Percentiles rank a stretch among this genome's conserved stretches.
Evolutionary conservation across 2,797 vertebrate genomes (phyloP).

Genomic region (Sebastolobus alascanus): DNA sequence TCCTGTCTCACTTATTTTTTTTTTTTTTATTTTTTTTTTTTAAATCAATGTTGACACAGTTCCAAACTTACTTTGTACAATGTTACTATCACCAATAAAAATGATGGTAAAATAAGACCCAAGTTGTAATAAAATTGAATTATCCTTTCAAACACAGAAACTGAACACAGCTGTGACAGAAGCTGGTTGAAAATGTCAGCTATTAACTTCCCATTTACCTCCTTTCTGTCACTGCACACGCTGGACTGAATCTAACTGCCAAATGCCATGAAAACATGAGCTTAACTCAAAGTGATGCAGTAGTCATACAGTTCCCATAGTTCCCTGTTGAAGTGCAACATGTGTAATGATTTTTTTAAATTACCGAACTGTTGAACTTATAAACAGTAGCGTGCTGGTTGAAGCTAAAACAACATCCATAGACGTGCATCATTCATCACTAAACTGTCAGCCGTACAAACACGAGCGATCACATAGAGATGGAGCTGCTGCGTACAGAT

Average conservation of each 20-base stretch:
- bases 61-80: background rate
- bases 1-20: no score
- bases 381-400: background rate
- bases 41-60: no score
- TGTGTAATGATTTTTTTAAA: background rate
- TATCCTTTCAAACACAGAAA: background rate
- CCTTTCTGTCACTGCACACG: background rate
- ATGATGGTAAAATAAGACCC: background rate
- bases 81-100: background rate
- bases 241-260: background rate
- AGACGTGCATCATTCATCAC: constrained; percentile 4
- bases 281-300: background rate
- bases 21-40: no score
- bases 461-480: background rate
- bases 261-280: background rate
- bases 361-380: background rate
- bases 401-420: constrained; percentile 33
- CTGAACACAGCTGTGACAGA: background rate
- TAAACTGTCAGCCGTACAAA: constrained; percentile 21
- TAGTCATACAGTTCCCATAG: background rate
- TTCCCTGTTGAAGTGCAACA: background rate
- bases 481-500: constrained; percentile 1
- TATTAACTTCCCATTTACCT: constrained; percentile 1
- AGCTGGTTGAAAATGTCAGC: background rate
- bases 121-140: background rate